phyloP scores from a whole-genome alignment of 2,113 vertebrate genomes.

The Manacus vitellinus region DNA sequence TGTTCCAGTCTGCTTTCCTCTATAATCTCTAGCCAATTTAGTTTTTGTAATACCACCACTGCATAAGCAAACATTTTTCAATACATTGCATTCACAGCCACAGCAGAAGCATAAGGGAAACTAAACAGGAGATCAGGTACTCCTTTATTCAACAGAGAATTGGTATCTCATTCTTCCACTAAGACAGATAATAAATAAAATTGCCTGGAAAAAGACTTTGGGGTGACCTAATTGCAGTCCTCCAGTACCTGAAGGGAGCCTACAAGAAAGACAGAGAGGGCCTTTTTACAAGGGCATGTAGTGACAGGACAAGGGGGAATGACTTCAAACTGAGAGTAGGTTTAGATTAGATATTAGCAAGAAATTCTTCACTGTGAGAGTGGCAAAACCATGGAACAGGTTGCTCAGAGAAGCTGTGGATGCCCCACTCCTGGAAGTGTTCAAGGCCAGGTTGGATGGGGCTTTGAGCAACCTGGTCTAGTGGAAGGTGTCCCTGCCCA shows the following conservation, averaged over 20 bases:
- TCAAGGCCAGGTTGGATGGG: too few relatives aligned
- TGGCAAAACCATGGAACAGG: background rate
- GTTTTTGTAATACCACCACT: background rate
- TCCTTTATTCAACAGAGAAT: background rate
- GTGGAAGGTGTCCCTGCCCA: background rate
- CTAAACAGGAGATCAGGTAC: background rate
- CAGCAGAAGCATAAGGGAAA: background rate
- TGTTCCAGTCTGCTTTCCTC: background rate
- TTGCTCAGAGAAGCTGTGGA: background rate
- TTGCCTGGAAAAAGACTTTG: background rate
- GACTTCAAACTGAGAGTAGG: background rate
- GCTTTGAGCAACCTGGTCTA: too few relatives aligned
- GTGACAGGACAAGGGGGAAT: background rate
- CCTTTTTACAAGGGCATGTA: background rate
- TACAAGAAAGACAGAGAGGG: background rate
- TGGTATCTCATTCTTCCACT: background rate
- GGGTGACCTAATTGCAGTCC: background rate
- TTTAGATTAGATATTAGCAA: background rate
- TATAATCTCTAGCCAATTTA: background rate
- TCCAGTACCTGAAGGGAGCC: background rate
- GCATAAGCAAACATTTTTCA: background rate
- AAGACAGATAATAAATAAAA: background rate
- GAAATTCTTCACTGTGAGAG: background rate
- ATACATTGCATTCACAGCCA: background rate
- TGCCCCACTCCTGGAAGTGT: too few relatives aligned